Percentiles rank a stretch among this genome's conserved stretches.
phyloP scores from a whole-genome alignment of 2,113 vertebrate species.

The Odontophorus gujanensis region DNA sequence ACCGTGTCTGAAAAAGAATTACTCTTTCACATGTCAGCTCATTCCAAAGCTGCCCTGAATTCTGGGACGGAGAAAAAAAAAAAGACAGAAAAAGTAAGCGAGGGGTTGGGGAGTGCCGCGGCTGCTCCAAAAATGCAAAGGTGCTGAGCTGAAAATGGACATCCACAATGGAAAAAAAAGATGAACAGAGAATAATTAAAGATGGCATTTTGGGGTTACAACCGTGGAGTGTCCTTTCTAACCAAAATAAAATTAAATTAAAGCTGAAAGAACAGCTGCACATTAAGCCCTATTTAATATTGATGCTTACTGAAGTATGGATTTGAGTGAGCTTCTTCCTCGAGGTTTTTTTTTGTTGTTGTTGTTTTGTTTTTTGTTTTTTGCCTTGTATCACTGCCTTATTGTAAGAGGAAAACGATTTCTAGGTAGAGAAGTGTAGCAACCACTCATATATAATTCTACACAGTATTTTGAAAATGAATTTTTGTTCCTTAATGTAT shows the following conservation, averaged over 20 bases:
- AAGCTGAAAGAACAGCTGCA: constrained; percentile 74
- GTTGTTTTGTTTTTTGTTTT: no score
- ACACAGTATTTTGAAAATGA: background rate
- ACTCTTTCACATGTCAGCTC: constrained; percentile 1
- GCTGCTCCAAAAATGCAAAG: constrained; percentile 32
- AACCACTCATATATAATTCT: background rate
- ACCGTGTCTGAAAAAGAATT: constrained; percentile 59
- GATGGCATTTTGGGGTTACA: constrained; percentile 74
- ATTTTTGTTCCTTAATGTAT: background rate
- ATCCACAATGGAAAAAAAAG: constrained; percentile 21
- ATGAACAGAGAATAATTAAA: constrained; percentile 62
- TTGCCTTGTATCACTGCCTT: constrained; percentile 15
- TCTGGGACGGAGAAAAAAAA: background rate
- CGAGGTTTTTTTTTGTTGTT: constrained; percentile 1
- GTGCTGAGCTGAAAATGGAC: constrained; percentile 20
- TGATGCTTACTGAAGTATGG: constrained; percentile 62
- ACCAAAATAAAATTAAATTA: constrained; percentile 66
- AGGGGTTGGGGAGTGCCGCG: accelerated
- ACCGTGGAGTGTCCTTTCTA: constrained; percentile 33
- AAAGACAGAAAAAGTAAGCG: background rate
- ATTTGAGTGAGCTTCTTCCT: constrained; percentile 41
- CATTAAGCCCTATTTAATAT: constrained; percentile 62
- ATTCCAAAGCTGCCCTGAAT: constrained; percentile 37
- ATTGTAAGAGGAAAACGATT: background rate
- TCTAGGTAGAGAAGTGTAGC: background rate